These are phyloP conservation scores for Drosophila auraria DNA, from an alignment of 1,140 invertebrate species.

Conservation along the genomic window DNA sequence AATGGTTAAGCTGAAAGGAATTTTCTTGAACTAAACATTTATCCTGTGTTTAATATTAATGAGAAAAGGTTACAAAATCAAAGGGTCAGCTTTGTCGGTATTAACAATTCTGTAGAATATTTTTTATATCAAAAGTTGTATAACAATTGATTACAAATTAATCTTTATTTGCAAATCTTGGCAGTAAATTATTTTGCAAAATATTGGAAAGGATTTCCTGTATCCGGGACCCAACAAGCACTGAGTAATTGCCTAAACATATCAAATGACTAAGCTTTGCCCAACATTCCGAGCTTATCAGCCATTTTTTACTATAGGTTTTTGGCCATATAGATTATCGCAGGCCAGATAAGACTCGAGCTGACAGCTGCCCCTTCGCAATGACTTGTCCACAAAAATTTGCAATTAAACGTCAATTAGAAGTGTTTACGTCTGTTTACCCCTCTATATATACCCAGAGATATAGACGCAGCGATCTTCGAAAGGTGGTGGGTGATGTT, in stretches of 20 bases:
- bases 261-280: constrained; percentile 30
- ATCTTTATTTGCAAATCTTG: background rate
- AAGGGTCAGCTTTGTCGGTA: no score
- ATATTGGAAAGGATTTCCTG: constrained; percentile 15
- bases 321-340: constrained; percentile 25
- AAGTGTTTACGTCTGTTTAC: constrained; percentile 27
- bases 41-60: background rate
- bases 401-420: constrained; percentile 73
- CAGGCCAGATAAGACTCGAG: constrained; percentile 24
- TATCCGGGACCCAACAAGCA: background rate
- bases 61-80: background rate
- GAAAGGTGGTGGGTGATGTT: constrained; percentile 4
- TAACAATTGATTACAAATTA: background rate
- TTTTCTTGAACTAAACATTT: background rate
- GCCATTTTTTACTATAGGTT: background rate
- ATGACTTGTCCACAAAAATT: constrained; percentile 19
- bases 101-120: background rate
- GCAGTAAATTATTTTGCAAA: background rate
- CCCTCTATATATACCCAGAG: background rate
- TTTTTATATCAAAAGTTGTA: background rate
- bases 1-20: no score
- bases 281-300: constrained; percentile 35
- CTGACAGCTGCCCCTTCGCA: constrained; percentile 28
- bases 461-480: background rate
- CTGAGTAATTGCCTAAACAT: constrained; percentile 17